These are phyloP conservation scores for Heterotis niloticus DNA, from an alignment of 2,113 vertebrate species.

Conservation along the genomic window DNA sequence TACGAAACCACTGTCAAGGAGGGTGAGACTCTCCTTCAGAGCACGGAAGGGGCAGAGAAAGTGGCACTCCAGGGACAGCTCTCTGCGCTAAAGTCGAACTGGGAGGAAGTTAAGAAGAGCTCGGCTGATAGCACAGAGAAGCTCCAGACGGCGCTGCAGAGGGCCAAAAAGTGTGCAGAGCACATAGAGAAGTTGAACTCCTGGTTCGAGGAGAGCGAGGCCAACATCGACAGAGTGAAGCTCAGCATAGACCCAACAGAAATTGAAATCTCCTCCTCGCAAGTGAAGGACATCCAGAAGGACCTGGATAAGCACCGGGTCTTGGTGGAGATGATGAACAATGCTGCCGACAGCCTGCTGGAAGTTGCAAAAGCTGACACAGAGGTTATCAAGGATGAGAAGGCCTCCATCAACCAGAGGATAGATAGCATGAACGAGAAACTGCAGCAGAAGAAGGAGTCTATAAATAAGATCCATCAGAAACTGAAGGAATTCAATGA, in stretches of 20 bases:
- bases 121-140: conserved; percentile 69
- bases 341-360: conserved; percentile 75
- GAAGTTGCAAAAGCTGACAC: conserved; percentile 75
- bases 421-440: conserved; percentile 72
- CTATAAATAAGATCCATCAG: conserved; percentile 76
- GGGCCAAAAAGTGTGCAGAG: conserved; percentile 77
- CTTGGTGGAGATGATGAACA: conserved; percentile 76
- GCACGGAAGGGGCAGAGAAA: conserved; percentile 83
- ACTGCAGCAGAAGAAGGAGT: conserved; percentile 75
- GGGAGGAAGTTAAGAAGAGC: conserved; percentile 81
- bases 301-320: conserved; percentile 87
- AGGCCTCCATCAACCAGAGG: conserved; percentile 62
- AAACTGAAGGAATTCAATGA: conserved; percentile 86
- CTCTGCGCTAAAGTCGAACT: conserved; percentile 69
- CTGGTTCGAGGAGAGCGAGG: conserved; percentile 81
- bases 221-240: conserved; percentile 60
- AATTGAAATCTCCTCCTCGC: conserved; percentile 70
- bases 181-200: conserved; percentile 72
- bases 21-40: conserved; percentile 83
- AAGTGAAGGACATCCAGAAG: conserved; percentile 81
- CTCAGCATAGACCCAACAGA: conserved; percentile 67
- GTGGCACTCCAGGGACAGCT: conserved; percentile 80
- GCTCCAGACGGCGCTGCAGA: conserved; percentile 73
- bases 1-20: conserved; percentile 77
- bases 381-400: conserved; percentile 73